These are phyloP conservation scores for Epinephelus cyanopodus DNA, from an alignment of 2,113 vertebrate species.

Conservation along the genomic window DNA sequence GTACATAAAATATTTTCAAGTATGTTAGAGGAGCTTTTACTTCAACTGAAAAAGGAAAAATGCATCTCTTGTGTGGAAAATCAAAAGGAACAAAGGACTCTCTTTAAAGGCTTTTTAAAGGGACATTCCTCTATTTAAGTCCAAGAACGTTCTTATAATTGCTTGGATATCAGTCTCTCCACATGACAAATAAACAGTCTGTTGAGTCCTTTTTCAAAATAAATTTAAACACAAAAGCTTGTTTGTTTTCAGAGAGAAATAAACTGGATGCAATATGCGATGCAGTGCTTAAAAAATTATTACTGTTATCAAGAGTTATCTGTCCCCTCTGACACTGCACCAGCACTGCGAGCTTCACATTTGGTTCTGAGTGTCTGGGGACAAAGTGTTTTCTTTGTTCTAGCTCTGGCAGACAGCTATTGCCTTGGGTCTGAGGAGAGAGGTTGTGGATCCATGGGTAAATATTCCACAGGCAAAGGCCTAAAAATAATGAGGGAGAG, in stretches of 20 bases:
- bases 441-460: conserved; percentile 71
- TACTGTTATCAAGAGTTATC: conserved; percentile 24
- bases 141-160: background rate
- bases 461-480: conserved; percentile 74
- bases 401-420: conserved; percentile 47
- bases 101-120: conserved; percentile 18
- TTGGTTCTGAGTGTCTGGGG: conserved; percentile 29
- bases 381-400: conserved; percentile 48
- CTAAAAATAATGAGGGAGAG: conserved; percentile 65
- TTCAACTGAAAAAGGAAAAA: conserved; percentile 8
- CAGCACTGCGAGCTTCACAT: conserved; percentile 26
- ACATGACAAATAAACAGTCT: conserved; percentile 8
- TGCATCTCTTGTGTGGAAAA: conserved; percentile 33
- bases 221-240: conserved; percentile 5
- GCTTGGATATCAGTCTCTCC: conserved; percentile 8
- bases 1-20: conserved; percentile 62
- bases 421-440: conserved; percentile 59
- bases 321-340: conserved; percentile 19
- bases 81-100: background rate
- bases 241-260: conserved; percentile 15
- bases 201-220: conserved; percentile 24
- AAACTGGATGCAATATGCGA: conserved; percentile 16
- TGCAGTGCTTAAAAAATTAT: conserved; percentile 29
- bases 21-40: conserved; percentile 45
- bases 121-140: conserved; percentile 14